Conservation (phyloP, 2,797 vertebrate species). For the Meriones psammophilus region DNA sequence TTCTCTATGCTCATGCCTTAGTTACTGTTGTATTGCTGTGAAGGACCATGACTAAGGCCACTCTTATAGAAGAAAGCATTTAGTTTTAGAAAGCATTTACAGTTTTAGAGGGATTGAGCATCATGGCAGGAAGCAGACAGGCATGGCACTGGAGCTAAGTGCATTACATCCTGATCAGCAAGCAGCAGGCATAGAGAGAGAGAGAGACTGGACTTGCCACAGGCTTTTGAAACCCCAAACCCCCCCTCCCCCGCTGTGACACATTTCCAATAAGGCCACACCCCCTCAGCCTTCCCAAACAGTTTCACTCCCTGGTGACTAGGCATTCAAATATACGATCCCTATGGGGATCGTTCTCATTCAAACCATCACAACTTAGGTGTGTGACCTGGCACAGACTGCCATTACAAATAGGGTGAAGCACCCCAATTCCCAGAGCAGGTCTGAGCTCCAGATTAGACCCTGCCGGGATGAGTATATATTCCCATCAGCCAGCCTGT, state of each 20-base stretch:
- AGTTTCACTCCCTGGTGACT: background rate
- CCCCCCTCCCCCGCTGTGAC: background rate
- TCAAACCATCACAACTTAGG: background rate
- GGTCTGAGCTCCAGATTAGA: background rate
- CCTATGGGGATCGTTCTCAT: background rate
- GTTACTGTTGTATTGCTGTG: background rate
- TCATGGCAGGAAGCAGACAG: background rate
- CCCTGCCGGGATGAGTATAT: rapidly evolving
- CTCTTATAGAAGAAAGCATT: background rate
- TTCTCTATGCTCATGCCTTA: background rate
- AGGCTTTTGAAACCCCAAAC: background rate
- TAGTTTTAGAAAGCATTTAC: no score
- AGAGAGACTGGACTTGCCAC: background rate
- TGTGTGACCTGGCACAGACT: background rate
- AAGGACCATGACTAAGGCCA: background rate
- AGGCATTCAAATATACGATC: background rate
- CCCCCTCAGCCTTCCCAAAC: background rate
- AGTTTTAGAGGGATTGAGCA: background rate
- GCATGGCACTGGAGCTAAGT: background rate
- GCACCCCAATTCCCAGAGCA: background rate
- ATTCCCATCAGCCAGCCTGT: background rate
- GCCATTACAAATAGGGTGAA: background rate
- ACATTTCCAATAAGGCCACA: background rate
- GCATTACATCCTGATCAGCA: background rate
- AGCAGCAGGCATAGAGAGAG: background rate